Conservation (phyloP, 2,113 vertebrate species). For the Menidia beryllina region DNA sequence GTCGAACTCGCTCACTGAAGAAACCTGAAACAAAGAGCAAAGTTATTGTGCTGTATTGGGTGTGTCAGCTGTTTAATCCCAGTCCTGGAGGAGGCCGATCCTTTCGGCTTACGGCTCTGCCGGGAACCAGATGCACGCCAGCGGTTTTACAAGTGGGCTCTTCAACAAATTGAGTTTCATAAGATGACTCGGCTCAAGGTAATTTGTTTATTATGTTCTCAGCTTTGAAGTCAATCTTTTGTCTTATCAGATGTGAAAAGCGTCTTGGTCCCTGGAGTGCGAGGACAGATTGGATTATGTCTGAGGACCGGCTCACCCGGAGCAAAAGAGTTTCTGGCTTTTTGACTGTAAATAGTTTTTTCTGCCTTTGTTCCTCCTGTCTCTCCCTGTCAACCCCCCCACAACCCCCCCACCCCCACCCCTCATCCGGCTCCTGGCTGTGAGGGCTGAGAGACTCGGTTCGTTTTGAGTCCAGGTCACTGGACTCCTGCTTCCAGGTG, state of each 20-base stretch:
- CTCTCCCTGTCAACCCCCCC: not conserved
- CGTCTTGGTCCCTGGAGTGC: slow-evolving; percentile 18
- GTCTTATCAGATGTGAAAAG: slow-evolving; percentile 60
- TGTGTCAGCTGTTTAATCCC: slow-evolving; percentile 67
- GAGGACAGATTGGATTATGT: slow-evolving; percentile 55
- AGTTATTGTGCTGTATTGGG: slow-evolving; percentile 49
- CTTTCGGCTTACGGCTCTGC: slow-evolving; percentile 53
- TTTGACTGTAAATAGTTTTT: slow-evolving; percentile 27
- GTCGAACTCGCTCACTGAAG: slow-evolving; percentile 44
- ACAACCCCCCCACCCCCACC: no score
- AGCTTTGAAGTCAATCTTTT: slow-evolving; percentile 61
- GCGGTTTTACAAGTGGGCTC: slow-evolving; percentile 58
- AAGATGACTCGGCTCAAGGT: slow-evolving; percentile 55
- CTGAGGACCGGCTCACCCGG: slow-evolving; percentile 31
- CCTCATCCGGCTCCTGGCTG: no score
- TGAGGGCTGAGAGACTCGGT: no score
- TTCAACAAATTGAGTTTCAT: slow-evolving; percentile 76
- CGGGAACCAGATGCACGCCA: slow-evolving; percentile 50
- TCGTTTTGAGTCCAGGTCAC: no score
- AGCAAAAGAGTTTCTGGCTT: slow-evolving; percentile 33
- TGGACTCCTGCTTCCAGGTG: no score
- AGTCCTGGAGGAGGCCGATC: slow-evolving; percentile 41
- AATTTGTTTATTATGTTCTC: slow-evolving; percentile 66
- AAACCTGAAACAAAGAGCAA: slow-evolving; percentile 38
- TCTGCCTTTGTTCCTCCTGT: not conserved